Evolutionary conservation across 1,140 invertebrate genomes (phyloP), one percentile per base, ranked within the genome.

Genomic region (Calliopsis andreniformis): DNA sequence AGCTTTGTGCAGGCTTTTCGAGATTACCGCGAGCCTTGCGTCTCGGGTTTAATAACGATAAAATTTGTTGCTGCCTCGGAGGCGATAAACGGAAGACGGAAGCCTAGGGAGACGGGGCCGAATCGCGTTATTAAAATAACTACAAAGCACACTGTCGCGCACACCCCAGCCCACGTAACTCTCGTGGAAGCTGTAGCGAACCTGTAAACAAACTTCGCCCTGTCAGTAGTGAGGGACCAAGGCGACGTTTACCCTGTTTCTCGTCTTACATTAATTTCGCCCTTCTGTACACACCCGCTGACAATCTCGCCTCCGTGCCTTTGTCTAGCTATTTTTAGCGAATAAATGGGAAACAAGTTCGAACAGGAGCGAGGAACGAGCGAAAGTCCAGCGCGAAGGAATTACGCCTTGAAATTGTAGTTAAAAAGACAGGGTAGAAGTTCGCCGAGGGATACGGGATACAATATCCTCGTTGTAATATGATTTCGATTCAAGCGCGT

Each of bases 101-200:
- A 25, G 43, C 35, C 10, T 39, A 39, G n/a, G n/a, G 16, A 18
- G 45, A 1, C n/a, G n/a, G 45, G 3, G 6, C 16, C n/a, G 23
- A n/a, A 7, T n/a, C 3, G 47, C 49, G 42, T 35, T 56, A 66
- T 73, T 56, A 73, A 73, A 67, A 32, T 56, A 73, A 56, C 39
- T 42, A 30, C 18, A 51, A 63, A 42, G 45, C 20, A 18, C 2
- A 12, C 0, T 28, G 12, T 43, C 25, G n/a, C 12, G 12, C 7
- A 30, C 47, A 66, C 14, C 30, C 49, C 12, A 8, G 3, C 16
- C 20, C 2, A 23, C 30, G 12, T 16, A 0, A 0, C 43, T 39
- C 4, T 28, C 8, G 53, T 14, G 14, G n/a, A 25, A 6, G 63
- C 63, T 55, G 10, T 12, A 10, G 16, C 14, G 5, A 12, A 18